Percentiles rank a stretch among this genome's conserved stretches.
Evolutionary conservation across 1,140 invertebrate species (phyloP).

Genomic region (Brachionus rubens): DNA sequence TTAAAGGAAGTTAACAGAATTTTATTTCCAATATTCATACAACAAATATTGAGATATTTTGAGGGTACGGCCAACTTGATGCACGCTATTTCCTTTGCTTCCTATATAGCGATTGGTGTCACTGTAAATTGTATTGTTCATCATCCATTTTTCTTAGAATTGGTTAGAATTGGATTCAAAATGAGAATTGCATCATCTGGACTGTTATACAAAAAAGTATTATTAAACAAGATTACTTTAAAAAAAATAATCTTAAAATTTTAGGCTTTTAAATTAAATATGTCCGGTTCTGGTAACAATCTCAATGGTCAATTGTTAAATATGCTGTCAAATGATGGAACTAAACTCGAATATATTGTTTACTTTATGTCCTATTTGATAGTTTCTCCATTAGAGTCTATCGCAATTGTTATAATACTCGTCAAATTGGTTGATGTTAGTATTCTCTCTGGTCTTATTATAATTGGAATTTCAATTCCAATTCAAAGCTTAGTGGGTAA

Average conservation of each 20-base stretch:
- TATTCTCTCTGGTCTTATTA: background rate
- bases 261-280: background rate
- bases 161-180: conserved; percentile 70
- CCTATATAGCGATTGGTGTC: conserved; percentile 67
- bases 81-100: conserved; percentile 55
- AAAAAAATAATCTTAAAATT: background rate
- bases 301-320: conserved; percentile 1
- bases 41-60: conserved; percentile 56
- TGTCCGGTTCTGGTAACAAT: background rate
- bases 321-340: conserved; percentile 34
- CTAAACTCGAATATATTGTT: conserved; percentile 18
- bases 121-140: conserved; percentile 69
- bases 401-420: background rate
- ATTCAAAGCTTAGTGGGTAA: background rate
- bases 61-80: conserved; percentile 48
- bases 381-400: background rate
- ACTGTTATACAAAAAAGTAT: conserved; percentile 73
- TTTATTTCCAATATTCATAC: conserved; percentile 56
- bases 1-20: conserved; percentile 56
- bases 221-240: background rate
- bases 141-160: conserved; percentile 75
- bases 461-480: background rate
- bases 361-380: conserved; percentile 24
- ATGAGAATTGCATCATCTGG: conserved; percentile 73
- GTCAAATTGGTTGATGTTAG: background rate